A percentile compares a stretch with the other conserved stretches of the same genome.
Conservation (phyloP, 1,140 invertebrate genomes). For the Drosophila tsacasi region DNA sequence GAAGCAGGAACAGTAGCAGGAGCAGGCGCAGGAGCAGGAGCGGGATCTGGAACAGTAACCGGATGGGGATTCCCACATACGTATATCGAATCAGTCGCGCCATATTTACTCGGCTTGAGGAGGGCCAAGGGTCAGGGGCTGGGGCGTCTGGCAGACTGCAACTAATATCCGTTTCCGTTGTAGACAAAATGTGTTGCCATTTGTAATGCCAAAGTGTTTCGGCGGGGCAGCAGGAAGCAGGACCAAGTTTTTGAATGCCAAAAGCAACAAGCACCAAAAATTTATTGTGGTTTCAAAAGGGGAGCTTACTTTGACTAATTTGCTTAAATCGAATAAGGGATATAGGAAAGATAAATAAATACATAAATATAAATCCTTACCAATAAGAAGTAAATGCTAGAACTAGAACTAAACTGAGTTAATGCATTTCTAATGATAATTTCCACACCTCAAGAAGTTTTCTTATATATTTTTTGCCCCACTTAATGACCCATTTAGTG, state of each 20-base stretch:
- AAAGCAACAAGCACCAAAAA: constrained; percentile 54
- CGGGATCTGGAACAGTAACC: constrained; percentile 9
- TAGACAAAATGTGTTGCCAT: constrained; percentile 84
- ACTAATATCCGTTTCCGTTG: constrained; percentile 84
- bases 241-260: constrained; percentile 33
- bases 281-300: constrained; percentile 29
- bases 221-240: constrained; percentile 36
- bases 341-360: too few species aligned
- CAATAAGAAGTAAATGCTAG: not conserved
- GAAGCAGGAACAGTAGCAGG: constrained; percentile 5
- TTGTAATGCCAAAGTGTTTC: constrained; percentile 77
- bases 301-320: constrained; percentile 12
- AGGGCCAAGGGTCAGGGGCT: constrained; percentile 12
- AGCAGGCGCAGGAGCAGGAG: constrained; percentile 6
- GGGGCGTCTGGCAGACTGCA: constrained; percentile 61
- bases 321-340: not conserved
- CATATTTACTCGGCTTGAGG: constrained; percentile 21
- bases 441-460: not conserved
- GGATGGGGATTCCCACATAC: constrained; percentile 29
- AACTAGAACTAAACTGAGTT: too few species aligned
- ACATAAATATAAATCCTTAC: not conserved
- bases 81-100: constrained; percentile 53
- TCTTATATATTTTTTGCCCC: not conserved
- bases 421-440: constrained; percentile 6
- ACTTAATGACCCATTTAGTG: constrained; percentile 2